Evolutionary conservation across 2,888 invertebrate genomes (phyloP).

Genomic region (Drosophila barbarae): DNA sequence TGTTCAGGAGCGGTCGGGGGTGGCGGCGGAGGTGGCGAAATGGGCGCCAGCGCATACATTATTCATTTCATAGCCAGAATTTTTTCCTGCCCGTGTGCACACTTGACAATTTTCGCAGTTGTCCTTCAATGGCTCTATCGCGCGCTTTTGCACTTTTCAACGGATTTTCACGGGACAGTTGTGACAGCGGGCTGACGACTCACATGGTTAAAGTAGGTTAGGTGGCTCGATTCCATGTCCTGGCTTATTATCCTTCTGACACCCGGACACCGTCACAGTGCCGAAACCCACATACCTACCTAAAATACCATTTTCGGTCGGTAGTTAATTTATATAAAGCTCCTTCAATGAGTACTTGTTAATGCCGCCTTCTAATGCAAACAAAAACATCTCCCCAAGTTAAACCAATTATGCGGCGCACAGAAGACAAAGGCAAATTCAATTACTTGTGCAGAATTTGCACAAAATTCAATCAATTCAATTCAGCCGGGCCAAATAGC

Average conservation of each 20-base stretch:
- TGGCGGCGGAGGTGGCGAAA: background rate
- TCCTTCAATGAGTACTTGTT: background rate
- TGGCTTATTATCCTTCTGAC: conserved; percentile 21
- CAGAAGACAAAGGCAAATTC: conserved; percentile 24
- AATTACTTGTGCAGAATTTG: conserved; percentile 26
- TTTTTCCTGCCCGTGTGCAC: conserved; percentile 22
- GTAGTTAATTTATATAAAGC: conserved; percentile 7
- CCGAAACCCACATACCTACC: background rate
- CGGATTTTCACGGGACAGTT: conserved; percentile 42
- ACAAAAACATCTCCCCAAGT: conserved; percentile 14
- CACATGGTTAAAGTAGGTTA: conserved; percentile 10
- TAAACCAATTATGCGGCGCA: conserved; percentile 39
- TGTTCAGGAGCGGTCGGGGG: conserved; percentile 14
- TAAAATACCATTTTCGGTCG: background rate
- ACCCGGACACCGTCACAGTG: background rate
- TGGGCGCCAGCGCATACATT: conserved; percentile 50
- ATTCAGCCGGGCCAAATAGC: conserved; percentile 15
- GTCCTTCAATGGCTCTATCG: conserved; percentile 30
- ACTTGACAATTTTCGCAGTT: conserved; percentile 53
- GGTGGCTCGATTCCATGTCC: conserved; percentile 16
- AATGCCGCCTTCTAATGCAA: conserved; percentile 1
- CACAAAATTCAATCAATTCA: conserved; percentile 44
- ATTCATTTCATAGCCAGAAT: conserved; percentile 59
- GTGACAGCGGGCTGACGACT: conserved; percentile 18
- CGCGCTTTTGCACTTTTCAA: conserved; percentile 46